Evolutionary conservation across 2,797 vertebrate species (phyloP).

Genomic region (Microctenopoma lineatum): DNA sequence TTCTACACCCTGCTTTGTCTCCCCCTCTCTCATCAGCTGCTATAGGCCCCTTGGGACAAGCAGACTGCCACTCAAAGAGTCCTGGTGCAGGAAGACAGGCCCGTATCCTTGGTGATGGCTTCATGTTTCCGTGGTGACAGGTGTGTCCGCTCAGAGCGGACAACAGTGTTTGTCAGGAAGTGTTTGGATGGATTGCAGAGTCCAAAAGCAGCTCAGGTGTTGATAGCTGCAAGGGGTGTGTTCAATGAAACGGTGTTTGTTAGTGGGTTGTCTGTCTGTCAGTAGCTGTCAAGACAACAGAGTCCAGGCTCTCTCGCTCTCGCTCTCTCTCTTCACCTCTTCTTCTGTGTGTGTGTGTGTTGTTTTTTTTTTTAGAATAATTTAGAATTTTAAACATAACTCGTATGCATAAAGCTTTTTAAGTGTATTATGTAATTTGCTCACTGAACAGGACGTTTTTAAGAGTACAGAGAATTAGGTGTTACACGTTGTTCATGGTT

Average conservation of each 20-base stretch:
- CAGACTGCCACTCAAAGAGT: slow-evolving; percentile 62
- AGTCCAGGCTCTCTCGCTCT: background rate
- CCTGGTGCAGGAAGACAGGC: slow-evolving; percentile 66
- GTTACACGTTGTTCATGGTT: too few relatives aligned
- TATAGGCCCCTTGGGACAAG: slow-evolving; percentile 65
- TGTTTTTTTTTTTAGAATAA: background rate
- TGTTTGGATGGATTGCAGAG: slow-evolving; percentile 63
- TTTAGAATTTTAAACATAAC: too few relatives aligned
- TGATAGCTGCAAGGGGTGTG: slow-evolving; percentile 61
- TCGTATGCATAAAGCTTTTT: background rate
- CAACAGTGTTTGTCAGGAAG: slow-evolving; percentile 76
- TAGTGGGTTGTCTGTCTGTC: slow-evolving; percentile 62
- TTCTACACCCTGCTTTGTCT: slow-evolving; percentile 70
- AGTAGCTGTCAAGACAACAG: slow-evolving; percentile 51
- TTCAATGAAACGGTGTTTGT: slow-evolving; percentile 59
- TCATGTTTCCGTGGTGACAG: slow-evolving; percentile 77
- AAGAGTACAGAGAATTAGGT: background rate
- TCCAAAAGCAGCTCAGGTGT: slow-evolving; percentile 71
- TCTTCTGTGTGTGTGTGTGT: background rate
- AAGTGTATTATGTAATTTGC: background rate
- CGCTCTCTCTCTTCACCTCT: too few relatives aligned
- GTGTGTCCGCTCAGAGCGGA: slow-evolving; percentile 75
- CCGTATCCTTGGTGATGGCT: slow-evolving; percentile 73
- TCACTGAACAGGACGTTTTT: background rate
- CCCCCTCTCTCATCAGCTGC: slow-evolving; percentile 74